A percentile compares a stretch with the other conserved stretches of the same genome.
phyloP scores from a whole-genome alignment of 2,888 invertebrate genomes.

The Eupithecia dodoneata region DNA sequence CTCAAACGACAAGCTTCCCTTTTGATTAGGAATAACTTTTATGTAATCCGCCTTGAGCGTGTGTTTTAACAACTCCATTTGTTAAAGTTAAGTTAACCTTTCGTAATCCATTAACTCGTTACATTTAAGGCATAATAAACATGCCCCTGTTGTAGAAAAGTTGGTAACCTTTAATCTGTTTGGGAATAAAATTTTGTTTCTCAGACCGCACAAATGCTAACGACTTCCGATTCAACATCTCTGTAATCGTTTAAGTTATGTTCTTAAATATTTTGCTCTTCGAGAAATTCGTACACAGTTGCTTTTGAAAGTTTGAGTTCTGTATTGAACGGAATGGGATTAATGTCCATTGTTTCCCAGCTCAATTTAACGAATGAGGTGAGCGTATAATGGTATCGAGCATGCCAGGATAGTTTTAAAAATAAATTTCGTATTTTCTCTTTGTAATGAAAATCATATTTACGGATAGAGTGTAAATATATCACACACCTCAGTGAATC shows the following conservation, averaged over 20 bases:
- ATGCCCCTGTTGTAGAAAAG: slow-evolving; percentile 39
- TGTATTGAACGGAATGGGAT: not conserved
- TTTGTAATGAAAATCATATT: slow-evolving; percentile 34
- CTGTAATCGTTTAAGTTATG: slow-evolving; percentile 26
- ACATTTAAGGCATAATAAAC: slow-evolving; percentile 41
- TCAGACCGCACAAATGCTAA: slow-evolving; percentile 35
- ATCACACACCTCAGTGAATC: slow-evolving; percentile 62
- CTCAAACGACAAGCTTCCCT: slow-evolving; percentile 12
- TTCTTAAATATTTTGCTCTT: slow-evolving; percentile 15
- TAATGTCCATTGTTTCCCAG: not conserved
- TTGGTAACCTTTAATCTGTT: slow-evolving; percentile 39
- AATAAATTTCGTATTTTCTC: slow-evolving; percentile 23
- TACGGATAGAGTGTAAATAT: slow-evolving; percentile 50
- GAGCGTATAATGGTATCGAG: slow-evolving; percentile 26
- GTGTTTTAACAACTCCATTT: slow-evolving; percentile 42
- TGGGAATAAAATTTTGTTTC: slow-evolving; percentile 37
- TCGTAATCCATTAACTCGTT: slow-evolving; percentile 46
- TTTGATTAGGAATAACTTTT: slow-evolving; percentile 33
- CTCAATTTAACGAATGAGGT: not conserved
- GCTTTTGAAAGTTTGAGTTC: not conserved
- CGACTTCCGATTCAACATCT: slow-evolving; percentile 37
- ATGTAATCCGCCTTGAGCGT: slow-evolving; percentile 37
- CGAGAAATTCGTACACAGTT: slow-evolving; percentile 5
- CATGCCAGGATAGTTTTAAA: slow-evolving; percentile 5
- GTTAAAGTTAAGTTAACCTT: slow-evolving; percentile 45